phyloP scores from a whole-genome alignment of 2,113 vertebrate genomes.

The Pardalotus punctatus region DNA sequence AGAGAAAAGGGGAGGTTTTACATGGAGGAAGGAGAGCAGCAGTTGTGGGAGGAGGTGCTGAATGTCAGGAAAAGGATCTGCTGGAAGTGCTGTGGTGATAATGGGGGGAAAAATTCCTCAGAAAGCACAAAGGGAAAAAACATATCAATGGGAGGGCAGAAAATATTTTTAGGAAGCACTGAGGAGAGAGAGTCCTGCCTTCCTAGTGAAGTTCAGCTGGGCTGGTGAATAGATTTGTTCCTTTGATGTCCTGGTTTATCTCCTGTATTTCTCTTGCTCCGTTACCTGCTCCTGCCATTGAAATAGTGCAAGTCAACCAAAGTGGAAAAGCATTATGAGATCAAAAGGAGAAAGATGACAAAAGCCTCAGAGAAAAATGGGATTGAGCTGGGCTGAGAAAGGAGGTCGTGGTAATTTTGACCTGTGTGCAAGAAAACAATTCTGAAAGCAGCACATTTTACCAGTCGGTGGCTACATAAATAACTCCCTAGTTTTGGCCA shows the following conservation, averaged over 20 bases:
- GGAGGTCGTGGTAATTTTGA: neutral
- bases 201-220: neutral
- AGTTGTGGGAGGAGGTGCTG: neutral
- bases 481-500: rapidly evolving
- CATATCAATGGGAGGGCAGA: neutral
- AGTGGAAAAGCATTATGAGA: neutral
- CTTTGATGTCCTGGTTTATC: neutral
- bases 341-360: neutral
- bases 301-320: neutral
- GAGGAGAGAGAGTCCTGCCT: neutral
- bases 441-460: neutral
- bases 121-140: neutral
- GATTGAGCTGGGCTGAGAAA: neutral
- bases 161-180: neutral
- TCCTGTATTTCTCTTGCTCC: neutral
- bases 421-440: rapidly evolving
- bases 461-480: neutral
- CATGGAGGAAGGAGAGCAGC: rapidly evolving
- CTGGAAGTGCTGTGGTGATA: neutral
- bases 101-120: neutral
- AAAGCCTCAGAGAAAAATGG: neutral
- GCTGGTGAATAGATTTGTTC: neutral
- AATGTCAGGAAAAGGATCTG: neutral
- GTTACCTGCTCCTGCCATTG: neutral
- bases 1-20: neutral